These are phyloP conservation scores for Myzus persicae DNA, from an alignment of 1,140 invertebrate genomes.

Conservation along the genomic window DNA sequence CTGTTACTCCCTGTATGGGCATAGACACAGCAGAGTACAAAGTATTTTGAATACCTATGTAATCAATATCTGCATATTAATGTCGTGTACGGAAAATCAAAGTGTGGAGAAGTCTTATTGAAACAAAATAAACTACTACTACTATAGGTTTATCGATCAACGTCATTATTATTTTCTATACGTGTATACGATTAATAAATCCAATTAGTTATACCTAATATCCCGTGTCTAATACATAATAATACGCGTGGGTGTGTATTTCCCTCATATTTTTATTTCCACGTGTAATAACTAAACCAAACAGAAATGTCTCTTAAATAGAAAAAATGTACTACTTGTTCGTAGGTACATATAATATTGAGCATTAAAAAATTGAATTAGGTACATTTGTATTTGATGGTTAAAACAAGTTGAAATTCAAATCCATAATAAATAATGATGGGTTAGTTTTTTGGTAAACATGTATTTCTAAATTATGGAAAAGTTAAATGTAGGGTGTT, in stretches of 20 bases:
- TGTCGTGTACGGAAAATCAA: background rate
- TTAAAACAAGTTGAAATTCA: background rate
- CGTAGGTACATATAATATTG: background rate
- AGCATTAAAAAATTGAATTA: background rate
- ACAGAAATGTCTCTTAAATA: background rate
- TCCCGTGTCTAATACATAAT: background rate
- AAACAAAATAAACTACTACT: background rate
- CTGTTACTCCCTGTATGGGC: too few relatives aligned
- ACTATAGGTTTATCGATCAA: background rate
- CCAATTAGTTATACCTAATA: slow-evolving; percentile 8
- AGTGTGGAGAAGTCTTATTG: background rate
- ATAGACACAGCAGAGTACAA: background rate
- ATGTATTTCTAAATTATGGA: background rate
- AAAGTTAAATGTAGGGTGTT: background rate
- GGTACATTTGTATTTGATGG: background rate
- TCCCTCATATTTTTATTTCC: background rate
- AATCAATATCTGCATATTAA: background rate
- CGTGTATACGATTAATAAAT: background rate
- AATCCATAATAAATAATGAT: background rate
- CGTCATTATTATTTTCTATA: background rate
- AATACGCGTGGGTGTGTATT: background rate
- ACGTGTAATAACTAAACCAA: background rate
- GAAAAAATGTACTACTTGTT: background rate
- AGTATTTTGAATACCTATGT: background rate
- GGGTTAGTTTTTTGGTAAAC: background rate